phyloP scores from a whole-genome alignment of 2,888 invertebrate genomes.

The Proisotoma minuta region DNA sequence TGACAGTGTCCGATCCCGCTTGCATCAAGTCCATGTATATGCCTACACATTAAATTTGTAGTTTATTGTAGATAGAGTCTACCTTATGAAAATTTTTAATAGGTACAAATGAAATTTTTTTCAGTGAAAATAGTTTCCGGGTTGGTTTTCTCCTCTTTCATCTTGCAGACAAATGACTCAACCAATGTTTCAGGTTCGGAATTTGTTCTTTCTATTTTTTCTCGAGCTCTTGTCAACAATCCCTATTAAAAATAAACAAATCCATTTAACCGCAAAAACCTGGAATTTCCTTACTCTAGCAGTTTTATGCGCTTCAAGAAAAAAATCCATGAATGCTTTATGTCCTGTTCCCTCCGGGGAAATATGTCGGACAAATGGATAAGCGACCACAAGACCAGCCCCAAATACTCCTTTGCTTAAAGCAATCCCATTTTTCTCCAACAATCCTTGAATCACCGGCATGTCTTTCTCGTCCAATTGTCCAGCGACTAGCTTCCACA shows the following conservation, averaged over 20 bases:
- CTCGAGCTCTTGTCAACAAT: background rate
- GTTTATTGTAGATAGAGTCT: no score
- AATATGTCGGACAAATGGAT: background rate
- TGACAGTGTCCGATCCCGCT: background rate
- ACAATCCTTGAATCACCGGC: background rate
- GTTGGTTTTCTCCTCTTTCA: background rate
- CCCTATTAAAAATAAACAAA: no score
- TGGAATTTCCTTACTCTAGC: background rate
- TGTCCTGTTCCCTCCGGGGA: background rate
- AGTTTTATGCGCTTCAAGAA: background rate
- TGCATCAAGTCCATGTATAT: constrained; percentile 1
- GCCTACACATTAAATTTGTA: no score
- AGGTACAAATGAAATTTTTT: no score
- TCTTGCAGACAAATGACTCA: background rate
- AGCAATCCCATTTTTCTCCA: background rate
- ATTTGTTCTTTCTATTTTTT: background rate
- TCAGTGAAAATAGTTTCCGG: background rate
- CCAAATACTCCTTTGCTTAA: background rate
- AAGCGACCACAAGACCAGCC: background rate
- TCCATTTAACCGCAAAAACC: no score
- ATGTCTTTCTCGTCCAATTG: background rate
- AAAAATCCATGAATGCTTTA: background rate
- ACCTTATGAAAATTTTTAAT: no score
- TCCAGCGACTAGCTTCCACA: background rate
- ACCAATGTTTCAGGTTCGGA: background rate